These are phyloP conservation scores for Dynastes tityus DNA, from an alignment of 2,888 invertebrate species.

Conservation along the genomic window DNA sequence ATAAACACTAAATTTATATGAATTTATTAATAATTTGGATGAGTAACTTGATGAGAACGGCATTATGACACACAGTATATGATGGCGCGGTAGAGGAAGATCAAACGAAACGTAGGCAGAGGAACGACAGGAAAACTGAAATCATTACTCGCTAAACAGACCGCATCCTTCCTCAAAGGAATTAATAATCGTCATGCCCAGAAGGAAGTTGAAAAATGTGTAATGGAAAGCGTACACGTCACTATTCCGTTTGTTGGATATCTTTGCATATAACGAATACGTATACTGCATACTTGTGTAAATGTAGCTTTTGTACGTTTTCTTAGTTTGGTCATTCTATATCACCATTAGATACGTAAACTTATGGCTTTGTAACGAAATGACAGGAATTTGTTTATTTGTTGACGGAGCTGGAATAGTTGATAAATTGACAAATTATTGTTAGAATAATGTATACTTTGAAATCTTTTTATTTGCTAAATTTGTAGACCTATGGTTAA, in stretches of 20 bases:
- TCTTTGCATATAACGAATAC: background rate
- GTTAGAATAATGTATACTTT: too few relatives aligned
- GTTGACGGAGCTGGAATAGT: too few relatives aligned
- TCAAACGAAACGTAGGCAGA: slow-evolving; percentile 38
- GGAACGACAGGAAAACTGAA: slow-evolving; percentile 42
- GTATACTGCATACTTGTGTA: too few relatives aligned
- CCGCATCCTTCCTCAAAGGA: slow-evolving; percentile 35
- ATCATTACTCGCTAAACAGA: slow-evolving; percentile 40
- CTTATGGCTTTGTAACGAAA: too few relatives aligned
- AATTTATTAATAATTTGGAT: slow-evolving; percentile 32
- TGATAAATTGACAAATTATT: too few relatives aligned
- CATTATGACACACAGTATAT: slow-evolving; percentile 27
- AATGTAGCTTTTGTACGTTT: too few relatives aligned
- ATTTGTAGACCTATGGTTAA: too few relatives aligned
- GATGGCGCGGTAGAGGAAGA: slow-evolving; percentile 26
- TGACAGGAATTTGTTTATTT: too few relatives aligned
- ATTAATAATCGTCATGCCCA: slow-evolving; percentile 24
- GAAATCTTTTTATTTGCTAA: too few relatives aligned
- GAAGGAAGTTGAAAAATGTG: slow-evolving; percentile 22
- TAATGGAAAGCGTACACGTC: background rate
- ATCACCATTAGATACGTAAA: too few relatives aligned
- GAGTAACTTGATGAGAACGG: slow-evolving; percentile 30
- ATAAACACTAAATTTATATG: slow-evolving; percentile 23
- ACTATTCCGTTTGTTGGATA: background rate
- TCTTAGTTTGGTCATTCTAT: too few relatives aligned